These are phyloP conservation scores for Aspidiotus rigidus DNA, from an alignment of 2,888 invertebrate genomes.

Conservation along the genomic window DNA sequence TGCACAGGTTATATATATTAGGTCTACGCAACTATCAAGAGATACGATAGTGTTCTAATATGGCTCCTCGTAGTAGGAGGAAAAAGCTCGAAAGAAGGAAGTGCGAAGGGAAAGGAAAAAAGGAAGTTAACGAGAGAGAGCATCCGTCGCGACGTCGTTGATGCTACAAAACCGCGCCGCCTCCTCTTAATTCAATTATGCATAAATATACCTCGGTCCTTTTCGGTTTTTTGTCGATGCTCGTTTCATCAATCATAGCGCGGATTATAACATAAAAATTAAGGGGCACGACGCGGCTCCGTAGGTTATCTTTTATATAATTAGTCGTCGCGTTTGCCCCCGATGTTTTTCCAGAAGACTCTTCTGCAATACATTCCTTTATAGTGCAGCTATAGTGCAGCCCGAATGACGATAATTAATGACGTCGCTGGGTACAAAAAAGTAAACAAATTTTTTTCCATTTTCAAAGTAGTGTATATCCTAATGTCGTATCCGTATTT, in stretches of 20 bases:
- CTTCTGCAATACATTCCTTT: background rate
- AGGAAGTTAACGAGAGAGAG: background rate
- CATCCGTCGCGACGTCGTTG: background rate
- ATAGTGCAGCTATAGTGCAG: background rate
- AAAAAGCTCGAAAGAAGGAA: background rate
- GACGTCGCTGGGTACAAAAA: conserved; percentile 3
- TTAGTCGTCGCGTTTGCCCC: conserved; percentile 12
- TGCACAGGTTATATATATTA: no score
- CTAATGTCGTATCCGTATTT: background rate
- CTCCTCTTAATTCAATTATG: conserved; percentile 27
- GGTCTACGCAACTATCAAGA: no score
- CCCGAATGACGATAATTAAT: conserved; percentile 22
- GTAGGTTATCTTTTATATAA: conserved; percentile 23
- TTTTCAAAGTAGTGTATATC: background rate
- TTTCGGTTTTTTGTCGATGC: conserved; percentile 23
- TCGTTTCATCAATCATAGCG: conserved; percentile 21
- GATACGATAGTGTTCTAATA: no score
- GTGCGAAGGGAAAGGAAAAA: background rate
- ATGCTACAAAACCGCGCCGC: background rate
- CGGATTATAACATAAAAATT: conserved; percentile 11
- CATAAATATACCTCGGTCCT: conserved; percentile 15
- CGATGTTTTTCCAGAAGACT: background rate
- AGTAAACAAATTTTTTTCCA: background rate
- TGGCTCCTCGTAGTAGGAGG: no score
- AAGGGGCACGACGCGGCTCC: background rate